Evolutionary conservation across 1,140 invertebrate genomes (phyloP), one percentile per base, ranked within the genome.

Genomic region (Psix sp.): DNA sequence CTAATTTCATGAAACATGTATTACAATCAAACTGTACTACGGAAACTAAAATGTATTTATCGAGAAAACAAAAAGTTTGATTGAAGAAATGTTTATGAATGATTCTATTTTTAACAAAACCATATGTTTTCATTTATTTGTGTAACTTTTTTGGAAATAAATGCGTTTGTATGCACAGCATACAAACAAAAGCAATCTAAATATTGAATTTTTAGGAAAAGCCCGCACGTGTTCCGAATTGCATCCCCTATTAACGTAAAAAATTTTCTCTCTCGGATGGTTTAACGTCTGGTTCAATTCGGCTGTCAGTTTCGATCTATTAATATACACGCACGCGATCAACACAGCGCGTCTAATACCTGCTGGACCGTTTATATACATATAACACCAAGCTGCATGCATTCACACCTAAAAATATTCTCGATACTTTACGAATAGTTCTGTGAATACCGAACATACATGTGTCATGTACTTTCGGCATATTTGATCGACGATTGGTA

Each of bases 271-370:
- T n/a, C 11, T 29, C 11, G 40, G 40, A 21, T 46, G 48, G 36
- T 56, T 6, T n/a, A 40, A 72, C 75, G 78, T 82, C 82, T 83
- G 80, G 71, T 77, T 74, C 54, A 40, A 65, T 84, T 84, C 80
- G 81, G 51, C 81, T 83, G 83, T 83, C 83, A 83, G 82, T 80
- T 83, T 78, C 56, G 74, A 75, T 83, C 83, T 84, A 84, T 82
- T 82, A 81, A 83, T 84, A 84, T 57, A 67, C 77, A 60, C 73
- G 73, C 35, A 70, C 68, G 71, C 35, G 70, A 71, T 68, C 66
- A 46, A 56, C 74, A 21, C 76, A 56, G 42, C 18, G 5, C 60
- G 35, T 43, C 57, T 71, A 77, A 77, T 79, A 79, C 72, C 72
- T 77, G 78, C 79, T 76, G 65, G 54, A 78, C 67, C 71, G 76